Evolutionary conservation across 2,797 vertebrate species (phyloP).

Genomic region (Euphonia xanthogaster): DNA sequence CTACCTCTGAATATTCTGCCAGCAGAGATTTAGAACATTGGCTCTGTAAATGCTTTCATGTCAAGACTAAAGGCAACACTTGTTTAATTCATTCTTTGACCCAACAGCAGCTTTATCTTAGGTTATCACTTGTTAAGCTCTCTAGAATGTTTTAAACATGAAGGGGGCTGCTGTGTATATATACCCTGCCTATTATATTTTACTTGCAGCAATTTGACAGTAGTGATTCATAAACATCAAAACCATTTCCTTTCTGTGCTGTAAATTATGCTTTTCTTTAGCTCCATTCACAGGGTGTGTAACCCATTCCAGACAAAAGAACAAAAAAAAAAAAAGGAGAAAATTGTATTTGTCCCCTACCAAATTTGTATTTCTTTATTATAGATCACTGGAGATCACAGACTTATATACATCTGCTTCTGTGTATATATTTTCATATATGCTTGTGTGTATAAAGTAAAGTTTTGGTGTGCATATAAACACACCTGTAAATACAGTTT

Average conservation of each 20-base stretch:
- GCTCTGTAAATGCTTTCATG: constrained; percentile 68
- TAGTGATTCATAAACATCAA: constrained; percentile 66
- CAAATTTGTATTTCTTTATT: not conserved
- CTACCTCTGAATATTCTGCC: constrained; percentile 66
- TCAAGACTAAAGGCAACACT: constrained; percentile 68
- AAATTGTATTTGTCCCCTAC: not conserved
- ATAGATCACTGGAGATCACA: not conserved
- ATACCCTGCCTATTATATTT: constrained; percentile 32
- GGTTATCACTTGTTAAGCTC: constrained; percentile 69
- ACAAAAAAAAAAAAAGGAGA: not conserved
- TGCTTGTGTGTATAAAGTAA: not conserved
- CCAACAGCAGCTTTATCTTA: constrained; percentile 67
- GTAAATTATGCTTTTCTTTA: constrained; percentile 33
- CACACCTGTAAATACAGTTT: not conserved
- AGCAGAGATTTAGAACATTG: constrained; percentile 66
- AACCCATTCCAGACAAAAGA: not conserved
- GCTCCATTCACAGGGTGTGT: not conserved
- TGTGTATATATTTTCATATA: not conserved
- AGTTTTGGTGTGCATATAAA: not conserved
- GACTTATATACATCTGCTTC: not conserved
- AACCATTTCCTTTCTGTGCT: constrained; percentile 25
- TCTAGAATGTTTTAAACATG: constrained; percentile 70
- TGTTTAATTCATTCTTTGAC: constrained; percentile 73
- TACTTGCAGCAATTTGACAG: constrained; percentile 57
- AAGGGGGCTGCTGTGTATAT: constrained; percentile 35